Percentiles rank a stretch among this genome's conserved stretches.
Evolutionary conservation across 2,888 invertebrate genomes (phyloP).

Genomic region (Amphipoea oculea): DNA sequence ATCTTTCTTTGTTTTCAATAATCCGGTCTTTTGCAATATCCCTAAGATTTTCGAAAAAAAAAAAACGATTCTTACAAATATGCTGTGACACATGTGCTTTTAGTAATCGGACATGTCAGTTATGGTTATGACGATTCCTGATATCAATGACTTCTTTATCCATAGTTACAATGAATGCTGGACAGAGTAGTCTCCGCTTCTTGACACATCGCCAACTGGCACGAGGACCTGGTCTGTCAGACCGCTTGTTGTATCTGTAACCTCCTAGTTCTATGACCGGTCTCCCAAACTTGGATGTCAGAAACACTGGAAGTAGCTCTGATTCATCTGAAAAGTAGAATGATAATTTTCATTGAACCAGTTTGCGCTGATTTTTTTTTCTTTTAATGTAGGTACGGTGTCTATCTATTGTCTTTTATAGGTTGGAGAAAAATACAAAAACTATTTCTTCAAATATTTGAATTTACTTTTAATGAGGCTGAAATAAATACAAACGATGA

Average conservation of each 20-base stretch:
- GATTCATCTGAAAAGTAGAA: slow-evolving; percentile 41
- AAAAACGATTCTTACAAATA: neutral
- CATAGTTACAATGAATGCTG: slow-evolving; percentile 75
- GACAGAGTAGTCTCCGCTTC: slow-evolving; percentile 72
- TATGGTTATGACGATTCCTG: slow-evolving; percentile 73
- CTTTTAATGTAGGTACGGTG: neutral
- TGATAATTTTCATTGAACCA: neutral
- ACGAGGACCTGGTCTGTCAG: slow-evolving; percentile 71
- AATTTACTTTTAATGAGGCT: neutral
- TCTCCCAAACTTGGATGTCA: slow-evolving; percentile 73
- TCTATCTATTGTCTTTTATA: no score
- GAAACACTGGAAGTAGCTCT: slow-evolving; percentile 66
- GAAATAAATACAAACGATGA: neutral
- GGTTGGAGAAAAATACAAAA: neutral
- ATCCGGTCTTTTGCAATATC: neutral
- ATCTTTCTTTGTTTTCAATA: neutral
- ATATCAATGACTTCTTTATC: slow-evolving; percentile 74
- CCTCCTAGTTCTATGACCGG: slow-evolving; percentile 78
- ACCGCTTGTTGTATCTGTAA: slow-evolving; percentile 77
- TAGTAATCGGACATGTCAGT: neutral
- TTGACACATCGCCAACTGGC: slow-evolving; percentile 79
- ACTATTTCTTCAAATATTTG: neutral
- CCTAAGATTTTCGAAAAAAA: neutral
- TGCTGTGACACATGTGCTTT: neutral
- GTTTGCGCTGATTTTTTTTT: neutral